Evolutionary conservation across 2,888 invertebrate species (phyloP).

Genomic region (Theodoxus fluviatilis): DNA sequence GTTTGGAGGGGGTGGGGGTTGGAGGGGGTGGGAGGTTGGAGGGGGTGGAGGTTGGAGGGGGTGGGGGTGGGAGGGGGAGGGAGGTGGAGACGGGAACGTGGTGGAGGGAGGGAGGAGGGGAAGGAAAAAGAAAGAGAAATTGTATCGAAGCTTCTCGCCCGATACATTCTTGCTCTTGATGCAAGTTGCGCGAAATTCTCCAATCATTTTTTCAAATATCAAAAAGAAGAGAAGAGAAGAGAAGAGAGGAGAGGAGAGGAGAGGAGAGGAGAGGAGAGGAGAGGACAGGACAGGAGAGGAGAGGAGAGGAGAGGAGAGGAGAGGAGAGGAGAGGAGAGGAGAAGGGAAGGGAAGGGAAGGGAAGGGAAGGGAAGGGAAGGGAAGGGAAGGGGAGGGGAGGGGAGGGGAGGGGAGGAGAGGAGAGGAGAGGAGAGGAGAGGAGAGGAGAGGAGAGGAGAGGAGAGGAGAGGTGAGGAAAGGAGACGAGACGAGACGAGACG

Average conservation of each 20-base stretch:
- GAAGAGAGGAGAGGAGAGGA: neutral
- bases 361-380: neutral
- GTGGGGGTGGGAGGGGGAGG: too few relatives aligned
- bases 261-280: neutral
- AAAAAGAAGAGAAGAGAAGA: neutral
- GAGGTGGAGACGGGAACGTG: too few relatives aligned
- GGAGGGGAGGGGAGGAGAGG: neutral
- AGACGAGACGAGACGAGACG: neutral
- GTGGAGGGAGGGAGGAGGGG: neutral
- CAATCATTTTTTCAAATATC: too few relatives aligned
- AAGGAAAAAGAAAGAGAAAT: neutral
- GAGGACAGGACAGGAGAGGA: neutral
- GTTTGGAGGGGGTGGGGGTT: too few relatives aligned
- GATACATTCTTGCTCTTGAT: too few relatives aligned
- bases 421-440: constrained; percentile 16
- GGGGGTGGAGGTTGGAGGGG: too few relatives aligned
- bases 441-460: neutral
- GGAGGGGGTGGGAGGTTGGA: too few relatives aligned
- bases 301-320: neutral
- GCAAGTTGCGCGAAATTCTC: too few relatives aligned
- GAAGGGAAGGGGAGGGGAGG: neutral
- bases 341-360: constrained; percentile 1
- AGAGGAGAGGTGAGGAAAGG: constrained; percentile 18
- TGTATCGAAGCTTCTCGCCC: too few relatives aligned
- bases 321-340: neutral